Conservation (phyloP, 2,797 vertebrate genomes). For the Euphonia xanthogaster region DNA sequence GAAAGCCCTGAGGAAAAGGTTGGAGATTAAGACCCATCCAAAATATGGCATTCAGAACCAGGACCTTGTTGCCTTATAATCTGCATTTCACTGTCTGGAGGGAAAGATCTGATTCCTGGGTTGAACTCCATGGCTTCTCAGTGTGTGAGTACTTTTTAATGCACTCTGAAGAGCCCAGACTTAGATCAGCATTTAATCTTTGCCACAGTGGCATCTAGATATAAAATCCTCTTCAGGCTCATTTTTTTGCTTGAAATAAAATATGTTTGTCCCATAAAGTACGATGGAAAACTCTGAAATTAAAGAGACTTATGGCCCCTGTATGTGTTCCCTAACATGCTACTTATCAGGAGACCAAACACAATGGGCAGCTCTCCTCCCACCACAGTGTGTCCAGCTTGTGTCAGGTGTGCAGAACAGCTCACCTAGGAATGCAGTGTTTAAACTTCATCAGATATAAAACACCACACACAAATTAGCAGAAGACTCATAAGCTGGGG, state of each 20-base stretch:
- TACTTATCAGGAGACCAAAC: background rate
- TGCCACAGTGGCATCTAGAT: background rate
- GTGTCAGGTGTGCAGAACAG: background rate
- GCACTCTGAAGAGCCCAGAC: background rate
- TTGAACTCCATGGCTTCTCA: background rate
- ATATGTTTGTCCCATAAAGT: background rate
- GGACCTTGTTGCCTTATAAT: background rate
- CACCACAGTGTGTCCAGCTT: background rate
- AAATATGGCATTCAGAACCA: background rate
- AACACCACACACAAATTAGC: background rate
- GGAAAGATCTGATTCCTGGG: background rate
- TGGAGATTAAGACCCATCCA: background rate
- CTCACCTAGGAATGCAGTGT: background rate
- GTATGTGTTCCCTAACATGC: background rate
- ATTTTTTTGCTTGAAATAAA: constrained; percentile 8
- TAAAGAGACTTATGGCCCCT: background rate
- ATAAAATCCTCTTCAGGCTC: background rate
- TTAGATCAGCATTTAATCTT: background rate
- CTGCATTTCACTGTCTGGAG: background rate
- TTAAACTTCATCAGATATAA: background rate
- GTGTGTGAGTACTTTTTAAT: background rate
- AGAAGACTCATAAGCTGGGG: background rate
- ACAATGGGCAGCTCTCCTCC: background rate
- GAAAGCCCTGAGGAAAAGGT: background rate
- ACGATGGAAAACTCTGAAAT: background rate